Evolutionary conservation across 2,113 vertebrate genomes (phyloP).

Genomic region (Verasper variegatus): DNA sequence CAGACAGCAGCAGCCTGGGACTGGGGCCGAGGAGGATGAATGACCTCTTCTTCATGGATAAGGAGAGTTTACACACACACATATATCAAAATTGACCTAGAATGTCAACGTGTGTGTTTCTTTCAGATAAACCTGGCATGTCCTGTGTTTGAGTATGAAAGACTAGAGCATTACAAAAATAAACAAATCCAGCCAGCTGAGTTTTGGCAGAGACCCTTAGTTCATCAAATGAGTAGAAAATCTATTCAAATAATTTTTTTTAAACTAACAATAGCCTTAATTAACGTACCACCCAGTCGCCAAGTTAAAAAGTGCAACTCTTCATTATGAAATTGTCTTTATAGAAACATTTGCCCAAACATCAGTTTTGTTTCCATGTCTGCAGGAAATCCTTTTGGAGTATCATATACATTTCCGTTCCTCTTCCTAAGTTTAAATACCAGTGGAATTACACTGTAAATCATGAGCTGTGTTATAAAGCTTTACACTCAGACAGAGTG

Average conservation of each 20-base stretch:
- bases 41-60: background rate
- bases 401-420: background rate
- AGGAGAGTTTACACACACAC: conserved; percentile 11
- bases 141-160: no score
- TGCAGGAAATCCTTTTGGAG: background rate
- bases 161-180: no score
- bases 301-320: no score
- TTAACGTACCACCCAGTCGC: no score
- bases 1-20: conserved; percentile 68
- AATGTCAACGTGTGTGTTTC: background rate
- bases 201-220: no score
- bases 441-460: background rate
- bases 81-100: background rate
- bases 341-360: background rate
- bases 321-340: background rate
- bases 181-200: no score
- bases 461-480: no score
- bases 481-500: background rate
- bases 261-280: background rate
- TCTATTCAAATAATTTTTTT: background rate
- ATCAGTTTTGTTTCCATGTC: background rate
- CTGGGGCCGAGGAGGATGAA: conserved; percentile 23
- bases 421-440: background rate
- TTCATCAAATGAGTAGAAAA: background rate
- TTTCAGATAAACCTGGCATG: background rate